These are phyloP conservation scores for Lasioglossum figueresi DNA, from an alignment of 2,888 invertebrate genomes.

Conservation along the genomic window DNA sequence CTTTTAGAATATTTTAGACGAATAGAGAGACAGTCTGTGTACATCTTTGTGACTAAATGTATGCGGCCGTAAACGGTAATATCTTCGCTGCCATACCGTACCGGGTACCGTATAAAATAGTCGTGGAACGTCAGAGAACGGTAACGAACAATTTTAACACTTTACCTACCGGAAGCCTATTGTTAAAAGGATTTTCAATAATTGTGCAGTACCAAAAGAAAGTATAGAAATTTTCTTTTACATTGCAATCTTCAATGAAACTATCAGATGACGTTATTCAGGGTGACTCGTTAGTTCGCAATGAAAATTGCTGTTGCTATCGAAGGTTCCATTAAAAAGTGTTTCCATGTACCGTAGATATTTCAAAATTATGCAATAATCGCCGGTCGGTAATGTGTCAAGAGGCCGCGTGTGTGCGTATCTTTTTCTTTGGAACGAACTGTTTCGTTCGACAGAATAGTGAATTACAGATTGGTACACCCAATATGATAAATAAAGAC, in stretches of 20 bases:
- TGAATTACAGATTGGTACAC: constrained; percentile 15
- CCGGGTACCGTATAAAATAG: background rate
- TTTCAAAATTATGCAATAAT: no score
- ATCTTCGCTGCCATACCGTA: background rate
- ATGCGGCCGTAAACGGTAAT: background rate
- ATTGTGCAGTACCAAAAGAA: no score
- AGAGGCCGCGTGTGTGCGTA: background rate
- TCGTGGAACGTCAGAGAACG: background rate
- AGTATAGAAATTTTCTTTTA: no score
- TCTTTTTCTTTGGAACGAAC: background rate
- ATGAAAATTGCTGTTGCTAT: no score
- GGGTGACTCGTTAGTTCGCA: no score
- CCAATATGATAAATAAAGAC: background rate
- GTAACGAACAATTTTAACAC: background rate
- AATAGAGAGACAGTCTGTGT: background rate
- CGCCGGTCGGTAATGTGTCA: background rate
- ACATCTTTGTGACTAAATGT: background rate
- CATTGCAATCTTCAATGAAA: no score
- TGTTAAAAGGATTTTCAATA: no score
- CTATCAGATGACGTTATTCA: no score
- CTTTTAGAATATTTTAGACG: background rate
- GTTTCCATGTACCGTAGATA: no score
- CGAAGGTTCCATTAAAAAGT: no score
- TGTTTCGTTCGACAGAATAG: background rate
- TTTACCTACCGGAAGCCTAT: no score